phyloP scores from a whole-genome alignment of 1,140 invertebrate species.

The Marisa cornuarietis region DNA sequence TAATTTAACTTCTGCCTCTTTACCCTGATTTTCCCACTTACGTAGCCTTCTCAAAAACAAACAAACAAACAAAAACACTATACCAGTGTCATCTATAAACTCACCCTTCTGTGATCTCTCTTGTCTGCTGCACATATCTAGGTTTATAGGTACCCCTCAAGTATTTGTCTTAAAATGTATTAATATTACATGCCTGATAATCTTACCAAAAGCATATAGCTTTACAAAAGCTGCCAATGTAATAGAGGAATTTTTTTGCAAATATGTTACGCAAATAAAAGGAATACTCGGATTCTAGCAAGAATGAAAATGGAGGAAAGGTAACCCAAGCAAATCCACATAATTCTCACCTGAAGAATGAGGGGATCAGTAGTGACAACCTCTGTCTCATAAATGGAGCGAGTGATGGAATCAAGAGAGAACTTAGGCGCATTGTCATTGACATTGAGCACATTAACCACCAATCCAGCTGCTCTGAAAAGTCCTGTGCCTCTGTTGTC shows the following conservation, averaged over 20 bases:
- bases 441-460: conserved; percentile 80
- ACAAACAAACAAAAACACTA: conserved; percentile 19
- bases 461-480: conserved; percentile 79
- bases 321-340: background rate
- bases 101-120: too few relatives aligned
- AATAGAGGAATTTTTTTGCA: too few relatives aligned
- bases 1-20: too few relatives aligned
- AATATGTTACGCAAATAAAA: too few relatives aligned
- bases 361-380: conserved; percentile 52
- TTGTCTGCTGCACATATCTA: too few relatives aligned
- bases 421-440: conserved; percentile 90
- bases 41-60: background rate
- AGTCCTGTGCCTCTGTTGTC: conserved; percentile 80
- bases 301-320: background rate
- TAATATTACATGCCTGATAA: too few relatives aligned
- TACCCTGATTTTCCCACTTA: too few relatives aligned
- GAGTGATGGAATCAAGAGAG: conserved; percentile 76
- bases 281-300: background rate
- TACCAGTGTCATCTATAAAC: too few relatives aligned
- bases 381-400: conserved; percentile 85
- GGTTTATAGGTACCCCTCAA: too few relatives aligned
- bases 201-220: too few relatives aligned
- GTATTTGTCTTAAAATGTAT: too few relatives aligned
- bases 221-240: too few relatives aligned
- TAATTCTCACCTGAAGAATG: conserved; percentile 23